Base-by-base conservation (phyloP, 2,113 vertebrate genomes). In the Albula glossodonta region DNA sequence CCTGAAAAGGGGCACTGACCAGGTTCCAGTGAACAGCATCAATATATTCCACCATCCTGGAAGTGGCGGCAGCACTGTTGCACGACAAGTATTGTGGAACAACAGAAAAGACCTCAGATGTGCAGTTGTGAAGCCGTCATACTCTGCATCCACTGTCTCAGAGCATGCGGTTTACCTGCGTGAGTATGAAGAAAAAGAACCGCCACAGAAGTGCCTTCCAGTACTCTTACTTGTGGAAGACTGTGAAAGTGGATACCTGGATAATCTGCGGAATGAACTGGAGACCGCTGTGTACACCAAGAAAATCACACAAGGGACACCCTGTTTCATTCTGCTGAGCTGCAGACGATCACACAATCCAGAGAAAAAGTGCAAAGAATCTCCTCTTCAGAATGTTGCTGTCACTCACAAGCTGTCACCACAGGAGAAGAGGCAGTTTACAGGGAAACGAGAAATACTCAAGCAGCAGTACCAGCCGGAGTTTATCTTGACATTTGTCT, bases 31-130 rank as follows among this genome's bases (percentile, higher is more conserved):
- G 48, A 90, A 91, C 63, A 94, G 92, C 86, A 84, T 96, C 0
- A 94, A 94, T 83, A 91, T 96, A 89, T 94, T 90, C 89, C 96
- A 96, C 81, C 93, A 96, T 22, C 95, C 96, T 0, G 95, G 96
- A 0, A 95, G 96, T 0, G 96, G 96, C 31, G 96, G 96, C 86
- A 96, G 95, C 82, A 96, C 96, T 86, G 94, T 96, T 3, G 95
- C 95, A 84, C 85, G 94, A 0, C 95, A 96, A 86, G 81, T 96
- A 52, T 88, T 96, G 0, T 96, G 96, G 96, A 94, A 91, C 83
- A 91, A 84, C 83, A 93, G 48, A 0, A 94, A 41, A 52, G 90
- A 91, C 66, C 89, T 95, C 0, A 88, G 94, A 63, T 96, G 95
- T 86, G 95, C 95, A 2, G 90, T 94, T 79, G 92, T 95, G 78